Conservation (phyloP, 2,797 vertebrate genomes). For the Tapera naevia region DNA sequence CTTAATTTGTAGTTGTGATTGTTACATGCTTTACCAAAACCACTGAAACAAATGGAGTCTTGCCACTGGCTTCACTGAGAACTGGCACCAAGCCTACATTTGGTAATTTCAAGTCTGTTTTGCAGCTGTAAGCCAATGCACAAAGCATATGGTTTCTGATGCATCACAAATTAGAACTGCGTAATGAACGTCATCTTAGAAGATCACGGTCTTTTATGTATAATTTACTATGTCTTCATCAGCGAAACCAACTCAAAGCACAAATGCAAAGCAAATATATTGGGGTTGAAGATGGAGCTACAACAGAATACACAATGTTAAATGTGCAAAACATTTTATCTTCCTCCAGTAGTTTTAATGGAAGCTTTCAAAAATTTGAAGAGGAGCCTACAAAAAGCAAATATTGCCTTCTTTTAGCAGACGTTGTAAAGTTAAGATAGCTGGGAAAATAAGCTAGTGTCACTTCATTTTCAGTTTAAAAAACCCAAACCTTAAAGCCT, state of each 20-base stretch:
- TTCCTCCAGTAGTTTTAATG: constrained; percentile 18
- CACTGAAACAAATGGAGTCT: constrained; percentile 16
- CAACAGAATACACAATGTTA: constrained; percentile 52
- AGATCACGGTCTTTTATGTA: constrained; percentile 25
- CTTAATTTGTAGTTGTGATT: background rate
- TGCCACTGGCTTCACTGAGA: constrained; percentile 28
- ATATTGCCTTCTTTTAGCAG: background rate
- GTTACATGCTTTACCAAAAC: background rate
- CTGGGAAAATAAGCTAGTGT: background rate
- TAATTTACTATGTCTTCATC: constrained; percentile 55
- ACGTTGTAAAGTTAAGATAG: background rate
- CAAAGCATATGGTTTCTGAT: constrained; percentile 44
- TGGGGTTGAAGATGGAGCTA: constrained; percentile 13
- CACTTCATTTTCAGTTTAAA: background rate
- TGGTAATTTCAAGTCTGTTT: constrained; percentile 40
- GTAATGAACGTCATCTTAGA: constrained; percentile 21
- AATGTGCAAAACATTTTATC: background rate
- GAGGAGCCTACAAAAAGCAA: background rate
- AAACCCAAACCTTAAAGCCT: background rate
- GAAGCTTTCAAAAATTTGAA: constrained; percentile 5
- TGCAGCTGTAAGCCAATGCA: constrained; percentile 27
- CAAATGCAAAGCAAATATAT: constrained; percentile 46
- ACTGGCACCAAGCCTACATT: background rate
- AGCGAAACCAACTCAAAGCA: constrained; percentile 24
- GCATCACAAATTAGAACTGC: constrained; percentile 18